phyloP scores from a whole-genome alignment of 2,113 vertebrate genomes.

The Dryoscopus gambensis region DNA sequence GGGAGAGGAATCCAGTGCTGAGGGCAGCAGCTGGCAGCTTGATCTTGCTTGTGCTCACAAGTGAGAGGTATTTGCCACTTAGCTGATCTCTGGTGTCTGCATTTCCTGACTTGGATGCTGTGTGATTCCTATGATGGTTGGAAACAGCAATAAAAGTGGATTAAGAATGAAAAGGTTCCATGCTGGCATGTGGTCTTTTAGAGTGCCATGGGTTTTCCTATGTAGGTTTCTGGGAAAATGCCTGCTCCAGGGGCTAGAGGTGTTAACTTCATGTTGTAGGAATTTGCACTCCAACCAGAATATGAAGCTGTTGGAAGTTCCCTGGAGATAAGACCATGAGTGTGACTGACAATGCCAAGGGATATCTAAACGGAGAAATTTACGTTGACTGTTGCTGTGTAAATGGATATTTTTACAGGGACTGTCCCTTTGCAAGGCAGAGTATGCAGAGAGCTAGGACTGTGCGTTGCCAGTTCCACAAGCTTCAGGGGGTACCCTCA shows the following conservation, averaged over 20 bases:
- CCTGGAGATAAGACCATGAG: not conserved
- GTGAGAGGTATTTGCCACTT: conserved; percentile 45
- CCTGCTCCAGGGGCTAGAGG: not conserved
- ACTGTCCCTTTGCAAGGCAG: not conserved
- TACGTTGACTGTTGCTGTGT: not conserved
- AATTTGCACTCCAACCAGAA: not conserved
- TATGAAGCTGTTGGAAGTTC: not conserved
- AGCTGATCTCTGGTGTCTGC: conserved; percentile 27
- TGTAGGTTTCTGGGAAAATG: not conserved
- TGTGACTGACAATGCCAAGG: not conserved
- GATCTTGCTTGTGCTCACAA: not conserved
- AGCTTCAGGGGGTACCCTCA: not conserved
- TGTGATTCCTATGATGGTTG: conserved; percentile 32
- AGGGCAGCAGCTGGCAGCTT: conserved; percentile 32
- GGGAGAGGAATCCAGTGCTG: not conserved
- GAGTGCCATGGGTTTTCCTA: conserved; percentile 7
- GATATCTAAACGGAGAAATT: not conserved
- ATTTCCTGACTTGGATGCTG: not conserved
- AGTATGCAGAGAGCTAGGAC: not conserved
- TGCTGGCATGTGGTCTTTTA: not conserved
- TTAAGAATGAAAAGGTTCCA: conserved; percentile 31
- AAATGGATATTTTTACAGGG: not conserved
- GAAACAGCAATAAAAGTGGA: conserved; percentile 26
- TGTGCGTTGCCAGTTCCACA: accelerated
- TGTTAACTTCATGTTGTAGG: not conserved